Evolutionary conservation across 2,888 invertebrate species (phyloP).

Genomic region (Volucella zonaria): DNA sequence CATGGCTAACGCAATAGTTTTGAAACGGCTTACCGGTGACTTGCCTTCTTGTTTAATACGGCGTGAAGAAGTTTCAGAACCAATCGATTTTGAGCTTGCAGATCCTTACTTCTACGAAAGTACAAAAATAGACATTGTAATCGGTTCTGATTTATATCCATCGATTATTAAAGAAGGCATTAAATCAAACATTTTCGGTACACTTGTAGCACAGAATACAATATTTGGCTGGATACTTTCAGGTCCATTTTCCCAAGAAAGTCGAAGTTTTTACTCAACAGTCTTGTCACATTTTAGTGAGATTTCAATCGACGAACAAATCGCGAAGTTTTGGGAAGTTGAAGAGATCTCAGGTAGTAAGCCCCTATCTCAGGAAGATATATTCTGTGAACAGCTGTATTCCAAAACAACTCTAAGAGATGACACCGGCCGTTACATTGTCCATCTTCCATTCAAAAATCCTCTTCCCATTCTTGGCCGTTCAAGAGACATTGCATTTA

Average conservation of each 20-base stretch:
- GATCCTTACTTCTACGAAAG: background rate
- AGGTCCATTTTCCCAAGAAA: too few species aligned
- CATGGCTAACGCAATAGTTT: too few species aligned
- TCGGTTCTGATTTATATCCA: background rate
- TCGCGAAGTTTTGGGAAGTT: background rate
- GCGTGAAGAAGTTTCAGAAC: background rate
- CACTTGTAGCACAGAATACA: too few species aligned
- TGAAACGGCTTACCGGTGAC: slow-evolving; percentile 9
- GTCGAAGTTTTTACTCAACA: too few species aligned
- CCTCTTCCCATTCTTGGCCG: background rate
- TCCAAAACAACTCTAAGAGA: background rate
- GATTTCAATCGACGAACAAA: background rate
- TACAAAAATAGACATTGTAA: slow-evolving; percentile 18
- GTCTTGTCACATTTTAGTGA: too few species aligned
- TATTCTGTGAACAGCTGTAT: background rate
- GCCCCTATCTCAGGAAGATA: too few species aligned
- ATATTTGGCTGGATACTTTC: too few species aligned
- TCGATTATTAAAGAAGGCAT: too few species aligned
- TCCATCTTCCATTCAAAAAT: background rate
- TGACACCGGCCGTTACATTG: slow-evolving; percentile 14
- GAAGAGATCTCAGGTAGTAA: too few species aligned
- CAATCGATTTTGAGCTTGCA: slow-evolving; percentile 8
- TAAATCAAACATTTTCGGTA: too few species aligned
- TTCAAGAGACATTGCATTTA: slow-evolving; percentile 4
- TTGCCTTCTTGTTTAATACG: background rate